Conservation (phyloP, 2,797 vertebrate species). For the Phalloptychus januarius region DNA sequence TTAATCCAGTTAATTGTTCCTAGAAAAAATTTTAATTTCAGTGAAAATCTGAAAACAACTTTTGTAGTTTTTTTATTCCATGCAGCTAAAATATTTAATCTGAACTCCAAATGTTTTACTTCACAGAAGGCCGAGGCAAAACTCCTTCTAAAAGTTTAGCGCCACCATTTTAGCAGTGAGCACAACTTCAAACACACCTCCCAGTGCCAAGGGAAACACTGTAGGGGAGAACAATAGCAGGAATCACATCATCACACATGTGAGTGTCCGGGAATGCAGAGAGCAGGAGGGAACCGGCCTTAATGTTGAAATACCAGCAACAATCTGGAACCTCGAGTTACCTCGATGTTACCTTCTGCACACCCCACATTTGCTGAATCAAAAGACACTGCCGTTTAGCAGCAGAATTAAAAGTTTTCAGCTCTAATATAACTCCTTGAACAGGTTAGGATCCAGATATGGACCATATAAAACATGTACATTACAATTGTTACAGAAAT, state of each 20-base stretch:
- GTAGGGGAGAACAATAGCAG: conserved; percentile 63
- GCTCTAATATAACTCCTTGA: background rate
- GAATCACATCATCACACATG: conserved; percentile 64
- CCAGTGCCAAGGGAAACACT: conserved; percentile 54
- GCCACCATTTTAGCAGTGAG: background rate
- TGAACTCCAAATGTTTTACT: background rate
- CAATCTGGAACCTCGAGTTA: background rate
- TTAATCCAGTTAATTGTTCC: too few species aligned
- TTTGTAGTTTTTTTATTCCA: background rate
- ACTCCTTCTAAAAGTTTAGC: background rate
- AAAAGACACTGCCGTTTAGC: background rate
- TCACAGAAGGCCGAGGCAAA: background rate
- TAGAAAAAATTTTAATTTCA: background rate
- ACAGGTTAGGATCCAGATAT: too few species aligned
- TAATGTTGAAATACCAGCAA: conserved; percentile 24
- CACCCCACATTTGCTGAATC: background rate
- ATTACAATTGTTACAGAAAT: too few species aligned
- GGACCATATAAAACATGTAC: too few species aligned
- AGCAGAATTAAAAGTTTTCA: background rate
- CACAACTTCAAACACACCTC: conserved; percentile 18
- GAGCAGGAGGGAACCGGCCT: conserved; percentile 30
- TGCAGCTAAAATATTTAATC: background rate
- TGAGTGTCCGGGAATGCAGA: conserved; percentile 61
- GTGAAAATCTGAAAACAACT: background rate
- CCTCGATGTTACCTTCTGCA: conserved; percentile 6